phyloP scores from a whole-genome alignment of 1,140 invertebrate species.

The Drosophila albomicans region DNA sequence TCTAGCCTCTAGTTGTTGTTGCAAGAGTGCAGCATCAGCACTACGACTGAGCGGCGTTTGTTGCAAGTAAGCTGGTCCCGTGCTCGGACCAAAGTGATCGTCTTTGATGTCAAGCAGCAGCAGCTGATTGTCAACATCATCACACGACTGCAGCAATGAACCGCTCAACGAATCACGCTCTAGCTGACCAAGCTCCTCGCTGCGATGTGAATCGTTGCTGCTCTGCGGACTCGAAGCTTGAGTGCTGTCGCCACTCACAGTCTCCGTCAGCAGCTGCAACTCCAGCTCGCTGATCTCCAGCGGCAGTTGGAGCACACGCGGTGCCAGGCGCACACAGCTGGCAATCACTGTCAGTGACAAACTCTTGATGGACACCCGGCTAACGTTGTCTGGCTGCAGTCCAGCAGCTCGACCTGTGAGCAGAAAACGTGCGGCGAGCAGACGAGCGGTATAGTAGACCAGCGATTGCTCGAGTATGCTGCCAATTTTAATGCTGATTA shows the following conservation, averaged over 20 bases:
- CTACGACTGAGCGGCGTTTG: conserved; percentile 66
- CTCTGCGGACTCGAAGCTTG: conserved; percentile 71
- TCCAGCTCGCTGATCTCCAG: conserved; percentile 85
- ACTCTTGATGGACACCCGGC: conserved; percentile 93
- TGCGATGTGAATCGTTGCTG: conserved; percentile 55
- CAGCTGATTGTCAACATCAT: conserved; percentile 38
- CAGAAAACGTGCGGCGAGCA: conserved; percentile 87
- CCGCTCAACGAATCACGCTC: conserved; percentile 18
- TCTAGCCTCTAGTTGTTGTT: conserved; percentile 15
- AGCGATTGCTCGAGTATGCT: conserved; percentile 77
- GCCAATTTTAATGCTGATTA: conserved; percentile 76
- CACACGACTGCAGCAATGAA: conserved; percentile 14
- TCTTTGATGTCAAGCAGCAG: conserved; percentile 82
- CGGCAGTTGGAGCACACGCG: conserved; percentile 87
- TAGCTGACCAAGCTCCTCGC: conserved; percentile 40
- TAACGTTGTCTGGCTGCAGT: conserved; percentile 88
- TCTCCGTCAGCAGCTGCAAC: conserved; percentile 55
- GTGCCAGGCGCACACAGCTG: conserved; percentile 88
- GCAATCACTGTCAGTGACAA: conserved; percentile 90
- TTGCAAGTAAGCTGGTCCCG: conserved; percentile 65
- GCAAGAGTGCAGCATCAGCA: conserved; percentile 70
- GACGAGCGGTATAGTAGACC: conserved; percentile 73
- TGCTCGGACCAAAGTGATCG: conserved; percentile 83
- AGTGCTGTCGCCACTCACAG: conserved; percentile 53
- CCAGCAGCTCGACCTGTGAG: conserved; percentile 87